A percentile compares a stretch with the other conserved stretches of the same genome.
These are phyloP conservation scores for Ceyx cyanopectus DNA, from an alignment of 2,113 vertebrate species.

Conservation along the genomic window DNA sequence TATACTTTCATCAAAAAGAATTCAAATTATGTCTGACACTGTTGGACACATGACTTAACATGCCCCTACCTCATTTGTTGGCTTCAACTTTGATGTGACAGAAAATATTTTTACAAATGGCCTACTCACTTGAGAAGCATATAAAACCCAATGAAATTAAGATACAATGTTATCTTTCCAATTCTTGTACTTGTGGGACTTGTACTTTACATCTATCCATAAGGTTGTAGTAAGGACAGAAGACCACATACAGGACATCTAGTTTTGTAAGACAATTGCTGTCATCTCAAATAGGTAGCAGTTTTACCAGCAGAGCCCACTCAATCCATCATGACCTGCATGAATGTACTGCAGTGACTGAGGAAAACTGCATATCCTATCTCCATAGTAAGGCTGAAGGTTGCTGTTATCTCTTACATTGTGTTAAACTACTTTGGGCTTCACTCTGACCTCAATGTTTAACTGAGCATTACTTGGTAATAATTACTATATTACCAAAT, in stretches of 20 bases:
- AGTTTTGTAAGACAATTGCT: background rate
- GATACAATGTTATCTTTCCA: background rate
- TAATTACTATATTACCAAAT: background rate
- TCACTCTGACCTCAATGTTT: background rate
- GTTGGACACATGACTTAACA: background rate
- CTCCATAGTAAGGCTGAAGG: background rate
- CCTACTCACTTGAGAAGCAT: background rate
- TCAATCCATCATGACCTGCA: background rate
- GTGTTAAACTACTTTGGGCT: background rate
- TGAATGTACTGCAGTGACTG: accelerated
- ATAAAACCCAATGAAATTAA: background rate
- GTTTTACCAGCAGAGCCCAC: background rate
- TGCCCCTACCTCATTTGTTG: background rate
- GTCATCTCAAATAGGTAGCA: background rate
- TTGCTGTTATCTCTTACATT: background rate
- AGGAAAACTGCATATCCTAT: background rate
- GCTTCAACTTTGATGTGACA: background rate
- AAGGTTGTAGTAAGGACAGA: background rate
- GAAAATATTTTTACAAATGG: background rate
- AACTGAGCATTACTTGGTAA: background rate
- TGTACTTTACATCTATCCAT: background rate
- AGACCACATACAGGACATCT: background rate
- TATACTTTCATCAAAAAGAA: background rate
- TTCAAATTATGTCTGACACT: background rate
- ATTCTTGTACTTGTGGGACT: background rate